Evolutionary conservation across 2,113 vertebrate species (phyloP).

Genomic region (Stomatorhinus ivindoensis): DNA sequence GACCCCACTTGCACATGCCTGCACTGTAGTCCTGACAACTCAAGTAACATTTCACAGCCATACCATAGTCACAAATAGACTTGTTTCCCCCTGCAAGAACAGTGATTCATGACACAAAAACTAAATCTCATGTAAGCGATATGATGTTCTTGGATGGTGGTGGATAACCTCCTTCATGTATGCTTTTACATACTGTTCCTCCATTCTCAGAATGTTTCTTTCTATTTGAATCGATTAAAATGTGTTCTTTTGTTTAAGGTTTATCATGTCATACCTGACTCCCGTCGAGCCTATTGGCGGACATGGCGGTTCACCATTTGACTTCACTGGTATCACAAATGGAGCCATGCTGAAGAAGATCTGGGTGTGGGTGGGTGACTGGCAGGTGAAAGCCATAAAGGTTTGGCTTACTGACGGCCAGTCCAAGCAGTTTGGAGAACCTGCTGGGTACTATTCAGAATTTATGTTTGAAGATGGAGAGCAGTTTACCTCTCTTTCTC

Average conservation of each 20-base stretch:
- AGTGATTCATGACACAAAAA: not conserved
- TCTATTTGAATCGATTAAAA: not conserved
- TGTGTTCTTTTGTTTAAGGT: not conserved
- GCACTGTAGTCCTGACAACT: not conserved
- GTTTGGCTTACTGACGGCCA: conserved; percentile 28
- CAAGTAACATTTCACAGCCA: not conserved
- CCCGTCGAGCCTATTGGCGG: not conserved
- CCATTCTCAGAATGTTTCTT: not conserved
- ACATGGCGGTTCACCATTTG: not conserved
- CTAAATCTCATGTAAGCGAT: not conserved
- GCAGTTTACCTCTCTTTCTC: conserved; percentile 31
- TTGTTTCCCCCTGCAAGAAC: not conserved
- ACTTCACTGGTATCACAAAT: conserved; percentile 17
- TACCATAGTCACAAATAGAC: not conserved
- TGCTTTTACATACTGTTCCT: not conserved
- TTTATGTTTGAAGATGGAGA: conserved; percentile 31
- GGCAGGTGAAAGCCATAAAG: conserved; percentile 25
- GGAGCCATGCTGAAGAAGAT: conserved; percentile 31
- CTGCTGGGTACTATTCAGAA: not conserved
- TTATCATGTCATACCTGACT: not conserved
- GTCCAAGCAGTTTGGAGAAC: not conserved
- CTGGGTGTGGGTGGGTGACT: conserved; percentile 24
- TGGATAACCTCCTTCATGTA: not conserved
- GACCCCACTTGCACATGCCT: not conserved
- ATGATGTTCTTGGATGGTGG: not conserved